Percentiles rank a stretch among this genome's conserved stretches.
These are phyloP conservation scores for Adelphocoris suturalis DNA, from an alignment of 2,888 invertebrate genomes.

Conservation along the genomic window DNA sequence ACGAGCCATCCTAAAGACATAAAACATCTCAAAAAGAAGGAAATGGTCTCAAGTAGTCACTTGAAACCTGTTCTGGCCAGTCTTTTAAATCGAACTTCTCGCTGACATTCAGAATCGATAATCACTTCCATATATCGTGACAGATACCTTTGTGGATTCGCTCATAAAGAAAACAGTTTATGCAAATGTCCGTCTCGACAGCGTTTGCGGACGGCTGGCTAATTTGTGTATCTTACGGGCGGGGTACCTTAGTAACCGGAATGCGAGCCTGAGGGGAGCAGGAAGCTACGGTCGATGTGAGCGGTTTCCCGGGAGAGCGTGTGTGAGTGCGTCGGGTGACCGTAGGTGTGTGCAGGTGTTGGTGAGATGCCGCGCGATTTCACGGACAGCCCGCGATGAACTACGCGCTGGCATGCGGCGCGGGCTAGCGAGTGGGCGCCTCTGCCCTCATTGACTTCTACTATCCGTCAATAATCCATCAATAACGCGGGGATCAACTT, in stretches of 20 bases:
- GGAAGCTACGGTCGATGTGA: conserved; percentile 11
- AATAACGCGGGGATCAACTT: too few relatives aligned
- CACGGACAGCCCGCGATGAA: conserved; percentile 10
- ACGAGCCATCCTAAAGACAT: too few relatives aligned
- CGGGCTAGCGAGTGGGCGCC: neutral
- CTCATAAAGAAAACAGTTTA: neutral
- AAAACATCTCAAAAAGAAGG: neutral
- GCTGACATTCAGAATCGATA: too few relatives aligned
- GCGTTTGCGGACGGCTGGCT: neutral
- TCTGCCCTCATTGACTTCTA: too few relatives aligned
- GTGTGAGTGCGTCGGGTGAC: conserved; percentile 1
- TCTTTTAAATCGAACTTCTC: too few relatives aligned
- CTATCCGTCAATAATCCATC: too few relatives aligned
- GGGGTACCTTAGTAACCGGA: neutral
- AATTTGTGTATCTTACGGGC: neutral
- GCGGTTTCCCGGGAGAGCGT: too few relatives aligned
- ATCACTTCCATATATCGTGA: too few relatives aligned
- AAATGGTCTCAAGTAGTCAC: too few relatives aligned
- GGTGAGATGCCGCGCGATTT: conserved; percentile 4
- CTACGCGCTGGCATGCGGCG: conserved; percentile 19
- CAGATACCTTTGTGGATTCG: too few relatives aligned
- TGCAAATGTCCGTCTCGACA: neutral
- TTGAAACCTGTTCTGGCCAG: too few relatives aligned
- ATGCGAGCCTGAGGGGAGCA: neutral
- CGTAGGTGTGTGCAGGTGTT: neutral